Evolutionary conservation across 2,113 vertebrate species (phyloP).

Genomic region (Xenotilapia caudafasciata): DNA sequence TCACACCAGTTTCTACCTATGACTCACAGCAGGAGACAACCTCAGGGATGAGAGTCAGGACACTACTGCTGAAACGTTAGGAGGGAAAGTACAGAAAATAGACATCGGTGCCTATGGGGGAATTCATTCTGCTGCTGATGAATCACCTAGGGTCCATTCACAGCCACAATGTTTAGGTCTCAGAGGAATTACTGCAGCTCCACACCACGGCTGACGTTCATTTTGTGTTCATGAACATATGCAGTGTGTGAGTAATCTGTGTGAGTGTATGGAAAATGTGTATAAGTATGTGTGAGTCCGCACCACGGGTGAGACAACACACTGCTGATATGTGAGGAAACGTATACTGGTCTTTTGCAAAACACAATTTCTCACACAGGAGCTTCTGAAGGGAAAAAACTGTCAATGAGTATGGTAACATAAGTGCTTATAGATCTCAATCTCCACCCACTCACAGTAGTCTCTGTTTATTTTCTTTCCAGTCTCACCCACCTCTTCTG

Average conservation of each 20-base stretch:
- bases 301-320: not conserved
- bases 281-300: not conserved
- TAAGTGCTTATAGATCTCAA: conserved; percentile 5
- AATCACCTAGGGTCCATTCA: conserved; percentile 35
- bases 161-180: not conserved
- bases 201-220: not conserved
- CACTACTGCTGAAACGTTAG: conserved; percentile 20
- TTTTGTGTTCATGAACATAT: not conserved
- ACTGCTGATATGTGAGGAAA: not conserved
- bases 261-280: conserved; percentile 21
- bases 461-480: conserved; percentile 45
- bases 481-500: not conserved
- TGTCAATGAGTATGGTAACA: not conserved
- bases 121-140: conserved; percentile 24
- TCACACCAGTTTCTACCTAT: not conserved
- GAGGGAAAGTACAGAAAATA: conserved; percentile 12
- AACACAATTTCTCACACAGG: not conserved
- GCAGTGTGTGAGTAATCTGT: not conserved
- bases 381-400: not conserved
- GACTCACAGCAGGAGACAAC: conserved; percentile 43
- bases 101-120: conserved; percentile 15
- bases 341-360: not conserved
- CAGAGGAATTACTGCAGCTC: not conserved
- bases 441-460: conserved; percentile 33
- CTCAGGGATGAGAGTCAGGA: not conserved